Conservation (phyloP, 2,797 vertebrate genomes). For the Streptopelia turtur region DNA sequence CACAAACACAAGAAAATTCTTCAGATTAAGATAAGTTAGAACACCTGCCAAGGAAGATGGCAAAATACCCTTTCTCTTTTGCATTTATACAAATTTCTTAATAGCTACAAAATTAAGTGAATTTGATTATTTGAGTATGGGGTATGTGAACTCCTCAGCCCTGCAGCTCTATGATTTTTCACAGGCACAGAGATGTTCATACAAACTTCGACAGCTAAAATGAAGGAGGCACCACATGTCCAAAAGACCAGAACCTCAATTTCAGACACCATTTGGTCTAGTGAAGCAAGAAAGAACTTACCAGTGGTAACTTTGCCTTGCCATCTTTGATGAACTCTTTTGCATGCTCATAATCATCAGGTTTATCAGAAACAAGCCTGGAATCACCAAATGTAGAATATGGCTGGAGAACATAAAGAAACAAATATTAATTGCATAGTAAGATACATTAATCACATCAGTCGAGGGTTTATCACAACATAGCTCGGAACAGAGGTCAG, state of each 20-base stretch:
- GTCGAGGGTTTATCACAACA: background rate
- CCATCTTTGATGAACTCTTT: conserved; percentile 74
- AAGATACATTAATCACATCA: background rate
- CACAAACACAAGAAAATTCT: background rate
- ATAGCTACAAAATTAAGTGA: background rate
- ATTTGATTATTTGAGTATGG: background rate
- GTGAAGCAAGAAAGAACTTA: conserved; percentile 61
- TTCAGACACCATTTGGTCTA: background rate
- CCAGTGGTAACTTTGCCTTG: conserved; percentile 81
- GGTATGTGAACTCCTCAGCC: background rate
- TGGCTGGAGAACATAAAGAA: conserved; percentile 59
- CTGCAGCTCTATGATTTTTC: background rate
- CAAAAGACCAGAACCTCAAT: background rate
- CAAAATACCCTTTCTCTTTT: background rate
- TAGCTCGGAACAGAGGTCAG: background rate
- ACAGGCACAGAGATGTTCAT: background rate
- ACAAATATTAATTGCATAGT: background rate
- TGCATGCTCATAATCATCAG: conserved; percentile 84
- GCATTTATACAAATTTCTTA: background rate
- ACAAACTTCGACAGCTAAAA: background rate
- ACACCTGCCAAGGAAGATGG: background rate
- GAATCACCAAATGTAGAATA: conserved; percentile 79
- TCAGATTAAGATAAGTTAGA: background rate
- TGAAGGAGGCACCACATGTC: background rate
- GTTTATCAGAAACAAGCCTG: conserved; percentile 76